These are phyloP conservation scores for Nephila pilipes DNA, from an alignment of 1,140 invertebrate species.

Conservation along the genomic window DNA sequence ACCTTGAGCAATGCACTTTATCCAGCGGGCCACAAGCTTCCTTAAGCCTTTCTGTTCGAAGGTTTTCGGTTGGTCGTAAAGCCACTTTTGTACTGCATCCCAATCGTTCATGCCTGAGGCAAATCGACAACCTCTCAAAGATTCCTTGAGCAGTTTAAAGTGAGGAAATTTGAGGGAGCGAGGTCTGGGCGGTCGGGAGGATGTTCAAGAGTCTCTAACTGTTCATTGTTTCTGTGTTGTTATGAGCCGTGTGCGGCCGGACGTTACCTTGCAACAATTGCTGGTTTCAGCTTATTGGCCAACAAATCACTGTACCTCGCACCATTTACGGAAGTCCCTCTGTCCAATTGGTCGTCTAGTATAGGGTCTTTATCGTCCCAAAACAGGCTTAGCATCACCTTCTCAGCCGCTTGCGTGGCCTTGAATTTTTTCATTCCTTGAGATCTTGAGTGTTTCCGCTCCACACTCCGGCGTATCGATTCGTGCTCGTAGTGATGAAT, in stretches of 20 bases:
- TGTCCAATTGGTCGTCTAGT: not conserved
- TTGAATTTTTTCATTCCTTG: not conserved
- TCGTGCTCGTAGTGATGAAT: not conserved
- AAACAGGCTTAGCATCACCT: not conserved
- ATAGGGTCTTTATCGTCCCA: not conserved
- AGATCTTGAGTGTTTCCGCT: not conserved
- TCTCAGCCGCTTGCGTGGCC: not conserved
- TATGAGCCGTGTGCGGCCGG: not conserved
- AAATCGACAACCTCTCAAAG: too few relatives aligned
- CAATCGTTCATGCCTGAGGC: too few relatives aligned
- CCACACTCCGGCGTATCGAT: not conserved
- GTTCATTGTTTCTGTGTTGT: not conserved
- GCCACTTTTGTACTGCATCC: too few relatives aligned
- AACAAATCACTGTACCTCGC: not conserved
- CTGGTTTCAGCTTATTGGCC: not conserved
- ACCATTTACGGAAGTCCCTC: not conserved
- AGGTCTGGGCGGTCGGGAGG: too few relatives aligned
- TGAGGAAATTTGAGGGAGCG: too few relatives aligned
- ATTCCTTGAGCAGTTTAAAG: too few relatives aligned
- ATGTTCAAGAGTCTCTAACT: too few relatives aligned
- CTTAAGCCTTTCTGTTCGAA: too few relatives aligned
- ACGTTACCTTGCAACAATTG: not conserved
- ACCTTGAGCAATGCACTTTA: too few relatives aligned
- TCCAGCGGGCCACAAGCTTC: too few relatives aligned
- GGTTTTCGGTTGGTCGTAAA: too few relatives aligned